These are phyloP conservation scores for Dendrolimus houi DNA, from an alignment of 2,888 invertebrate genomes.

Conservation along the genomic window DNA sequence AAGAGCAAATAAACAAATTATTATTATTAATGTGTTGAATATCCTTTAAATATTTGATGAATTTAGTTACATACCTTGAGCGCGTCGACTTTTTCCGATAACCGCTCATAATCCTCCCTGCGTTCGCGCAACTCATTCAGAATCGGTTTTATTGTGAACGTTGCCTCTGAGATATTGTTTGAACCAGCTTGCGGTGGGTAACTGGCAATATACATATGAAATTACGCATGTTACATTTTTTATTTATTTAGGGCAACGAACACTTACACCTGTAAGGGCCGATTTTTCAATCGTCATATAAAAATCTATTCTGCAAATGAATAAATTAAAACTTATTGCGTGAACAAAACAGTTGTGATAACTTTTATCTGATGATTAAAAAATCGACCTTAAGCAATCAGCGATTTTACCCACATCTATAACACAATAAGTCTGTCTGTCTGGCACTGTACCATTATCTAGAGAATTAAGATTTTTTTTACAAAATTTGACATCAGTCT, in stretches of 20 bases:
- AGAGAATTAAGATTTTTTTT: no score
- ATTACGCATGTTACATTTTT: not conserved
- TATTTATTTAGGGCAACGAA: not conserved
- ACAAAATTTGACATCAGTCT: no score
- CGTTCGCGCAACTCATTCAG: slow-evolving; percentile 87
- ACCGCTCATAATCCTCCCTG: slow-evolving; percentile 86
- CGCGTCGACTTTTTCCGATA: slow-evolving; percentile 87
- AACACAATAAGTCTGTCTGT: no score
- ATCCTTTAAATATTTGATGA: no score
- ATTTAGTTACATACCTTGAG: slow-evolving; percentile 75
- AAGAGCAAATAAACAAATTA: no score
- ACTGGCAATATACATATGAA: slow-evolving; percentile 31
- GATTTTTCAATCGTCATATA: not conserved
- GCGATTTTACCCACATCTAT: no score
- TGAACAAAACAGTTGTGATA: not conserved
- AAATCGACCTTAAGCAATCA: not conserved
- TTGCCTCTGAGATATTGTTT: slow-evolving; percentile 61
- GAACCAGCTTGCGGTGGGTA: slow-evolving; percentile 65
- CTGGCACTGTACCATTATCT: no score
- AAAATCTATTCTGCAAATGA: no score
- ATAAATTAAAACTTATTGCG: not conserved
- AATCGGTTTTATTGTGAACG: slow-evolving; percentile 81
- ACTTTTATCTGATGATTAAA: not conserved
- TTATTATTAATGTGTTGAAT: no score
- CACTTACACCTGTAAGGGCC: no score